A percentile compares a stretch with the other conserved stretches of the same genome.
These are phyloP conservation scores for Drosophila incognita DNA, from an alignment of 2,888 invertebrate genomes.

Conservation along the genomic window DNA sequence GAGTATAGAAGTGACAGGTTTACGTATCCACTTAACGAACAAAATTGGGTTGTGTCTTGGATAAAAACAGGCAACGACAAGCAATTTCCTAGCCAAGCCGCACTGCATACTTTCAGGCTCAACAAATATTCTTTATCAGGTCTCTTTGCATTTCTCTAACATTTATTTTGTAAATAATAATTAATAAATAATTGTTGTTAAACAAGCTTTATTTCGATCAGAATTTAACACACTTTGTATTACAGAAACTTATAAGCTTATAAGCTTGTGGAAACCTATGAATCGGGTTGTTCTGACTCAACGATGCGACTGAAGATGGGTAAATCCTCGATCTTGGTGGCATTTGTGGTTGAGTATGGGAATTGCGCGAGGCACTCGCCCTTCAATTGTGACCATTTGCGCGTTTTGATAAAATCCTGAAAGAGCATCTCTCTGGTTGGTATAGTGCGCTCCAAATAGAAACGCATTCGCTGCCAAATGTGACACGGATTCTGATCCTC, in stretches of 20 bases:
- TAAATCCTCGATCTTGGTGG: conserved; percentile 81
- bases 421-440: conserved; percentile 81
- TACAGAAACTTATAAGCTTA: neutral
- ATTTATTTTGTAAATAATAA: neutral
- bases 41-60: neutral
- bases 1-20: neutral
- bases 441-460: conserved; percentile 81
- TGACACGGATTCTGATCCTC: conserved; percentile 84
- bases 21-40: neutral
- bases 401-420: conserved; percentile 76
- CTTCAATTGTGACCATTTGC: conserved; percentile 82
- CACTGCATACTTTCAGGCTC: neutral
- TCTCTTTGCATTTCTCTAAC: neutral
- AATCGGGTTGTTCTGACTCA: conserved; percentile 52
- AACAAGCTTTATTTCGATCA: neutral
- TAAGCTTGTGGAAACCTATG: neutral
- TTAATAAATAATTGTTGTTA: neutral
- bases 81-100: fast-evolving
- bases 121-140: neutral
- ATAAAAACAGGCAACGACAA: neutral
- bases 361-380: conserved; percentile 65
- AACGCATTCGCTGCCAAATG: conserved; percentile 83
- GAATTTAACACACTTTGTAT: neutral
- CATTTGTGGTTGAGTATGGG: conserved; percentile 58
- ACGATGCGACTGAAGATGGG: conserved; percentile 83